A percentile compares a stretch with the other conserved stretches of the same genome.
phyloP scores from a whole-genome alignment of 1,140 invertebrate genomes.

The Drosophila miranda region DNA sequence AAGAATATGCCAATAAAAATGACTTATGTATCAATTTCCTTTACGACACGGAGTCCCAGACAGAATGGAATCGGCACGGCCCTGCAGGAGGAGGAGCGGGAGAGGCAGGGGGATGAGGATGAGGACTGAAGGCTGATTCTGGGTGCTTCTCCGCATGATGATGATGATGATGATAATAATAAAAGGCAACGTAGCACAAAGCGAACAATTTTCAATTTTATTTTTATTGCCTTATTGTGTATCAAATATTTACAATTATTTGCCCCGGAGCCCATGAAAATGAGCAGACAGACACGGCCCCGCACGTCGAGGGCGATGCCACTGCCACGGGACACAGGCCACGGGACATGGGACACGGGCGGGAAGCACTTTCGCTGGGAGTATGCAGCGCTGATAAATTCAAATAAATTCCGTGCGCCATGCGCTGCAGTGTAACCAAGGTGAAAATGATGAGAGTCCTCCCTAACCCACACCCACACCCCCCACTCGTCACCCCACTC shows the following conservation, averaged over 20 bases:
- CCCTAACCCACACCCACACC: no score
- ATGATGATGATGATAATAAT: slow-evolving; percentile 65
- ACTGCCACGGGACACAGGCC: background rate
- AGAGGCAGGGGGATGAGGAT: background rate
- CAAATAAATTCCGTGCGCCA: slow-evolving; percentile 56
- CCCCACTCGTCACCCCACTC: no score
- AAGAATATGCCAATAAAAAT: slow-evolving; percentile 81
- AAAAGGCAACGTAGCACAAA: slow-evolving; percentile 70
- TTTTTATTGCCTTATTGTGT: slow-evolving; percentile 82
- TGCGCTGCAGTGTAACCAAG: slow-evolving; percentile 69
- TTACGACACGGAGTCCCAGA: slow-evolving; percentile 53
- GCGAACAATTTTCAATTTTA: slow-evolving; percentile 78
- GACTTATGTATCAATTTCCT: slow-evolving; percentile 81
- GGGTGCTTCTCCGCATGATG: background rate
- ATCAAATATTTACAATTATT: slow-evolving; percentile 82
- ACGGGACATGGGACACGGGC: background rate
- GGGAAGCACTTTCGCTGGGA: slow-evolving; percentile 2
- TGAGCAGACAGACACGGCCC: slow-evolving; percentile 47
- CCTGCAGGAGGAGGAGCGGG: background rate
- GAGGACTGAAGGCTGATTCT: slow-evolving; percentile 26
- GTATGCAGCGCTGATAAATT: slow-evolving; percentile 69
- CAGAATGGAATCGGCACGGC: slow-evolving; percentile 21
- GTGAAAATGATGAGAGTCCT: slow-evolving; percentile 70
- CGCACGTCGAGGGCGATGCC: background rate
- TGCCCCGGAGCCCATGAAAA: slow-evolving; percentile 65